Base-by-base conservation (phyloP, 2,888 invertebrate genomes). In the Heliconius ismenius region DNA sequence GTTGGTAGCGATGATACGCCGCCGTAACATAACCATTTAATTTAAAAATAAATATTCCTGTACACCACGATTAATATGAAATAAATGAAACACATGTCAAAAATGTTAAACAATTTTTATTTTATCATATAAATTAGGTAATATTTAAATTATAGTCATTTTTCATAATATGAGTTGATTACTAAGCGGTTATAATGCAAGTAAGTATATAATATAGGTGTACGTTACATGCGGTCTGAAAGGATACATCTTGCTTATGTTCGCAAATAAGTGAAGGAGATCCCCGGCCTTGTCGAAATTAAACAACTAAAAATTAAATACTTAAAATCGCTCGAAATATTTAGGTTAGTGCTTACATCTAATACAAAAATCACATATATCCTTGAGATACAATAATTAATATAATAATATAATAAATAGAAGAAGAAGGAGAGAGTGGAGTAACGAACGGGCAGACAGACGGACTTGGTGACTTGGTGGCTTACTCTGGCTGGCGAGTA, bases 301-400 rank as follows among this genome's bases (percentile, higher is more conserved):
- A 79, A 81, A 79, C 80, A 79, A 79, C 81, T 82, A 73, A 80
- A 58, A 84, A 85, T 87, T 87, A 86, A 74, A 81, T 79, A 81
- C 79, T 86, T 83, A 83, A 69, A 69, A 83, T 77, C 77, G 80
- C 80, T 76, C 79, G 84, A 81, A 76, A 76, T 49, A 91, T 92
- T 49, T 92, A 92, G 21, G 91, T 91, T 79, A 92, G 92, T 93
- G 91, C 82, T 79, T 81, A 65, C 9, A 36, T 81, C 90, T 92
- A 92, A 84, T 87, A 87, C 89, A 89, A 87, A 90, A 92, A 93
- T 92, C 93, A 93, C 93, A 91, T 90, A 90, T 88, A 92, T 90
- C 49, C 89, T 92, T 90, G 92, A 92, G 90, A 92, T 67, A 67
- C 10, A 58, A 58, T 58, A n/a, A 58, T 21, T 58, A 58, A 58